A percentile compares a stretch with the other conserved stretches of the same genome.
Conservation (phyloP, 2,797 vertebrate species). For the Chromobotia macracanthus region DNA sequence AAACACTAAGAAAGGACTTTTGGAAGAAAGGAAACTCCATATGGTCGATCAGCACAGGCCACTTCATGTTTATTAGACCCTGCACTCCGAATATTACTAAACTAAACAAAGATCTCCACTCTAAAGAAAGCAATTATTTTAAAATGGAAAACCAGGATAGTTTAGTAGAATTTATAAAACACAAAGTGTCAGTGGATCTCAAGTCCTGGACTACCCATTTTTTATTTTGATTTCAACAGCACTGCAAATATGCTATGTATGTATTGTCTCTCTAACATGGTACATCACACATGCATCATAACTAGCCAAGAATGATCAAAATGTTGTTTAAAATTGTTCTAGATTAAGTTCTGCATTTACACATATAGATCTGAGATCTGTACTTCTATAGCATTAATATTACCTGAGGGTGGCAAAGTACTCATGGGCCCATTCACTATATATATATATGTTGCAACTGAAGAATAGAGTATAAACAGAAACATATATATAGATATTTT, state of each 20-base stretch:
- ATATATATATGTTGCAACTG: neutral
- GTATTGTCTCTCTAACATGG: too few relatives aligned
- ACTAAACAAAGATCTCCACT: neutral
- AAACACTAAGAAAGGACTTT: conserved; percentile 67
- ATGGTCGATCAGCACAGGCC: conserved; percentile 46
- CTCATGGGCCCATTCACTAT: neutral
- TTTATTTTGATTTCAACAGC: too few relatives aligned
- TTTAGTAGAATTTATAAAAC: neutral
- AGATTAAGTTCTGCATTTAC: neutral
- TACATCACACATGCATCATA: too few relatives aligned
- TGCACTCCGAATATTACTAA: conserved; percentile 41
- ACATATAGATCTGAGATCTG: too few relatives aligned
- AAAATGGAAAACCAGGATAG: neutral
- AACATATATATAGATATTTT: neutral
- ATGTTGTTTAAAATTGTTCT: too few relatives aligned
- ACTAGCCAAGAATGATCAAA: too few relatives aligned
- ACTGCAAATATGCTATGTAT: too few relatives aligned
- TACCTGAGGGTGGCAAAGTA: too few relatives aligned
- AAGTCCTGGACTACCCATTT: too few relatives aligned
- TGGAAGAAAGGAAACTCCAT: conserved; percentile 54
- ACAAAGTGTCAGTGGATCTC: neutral
- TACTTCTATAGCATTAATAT: too few relatives aligned
- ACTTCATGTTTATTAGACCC: conserved; percentile 25
- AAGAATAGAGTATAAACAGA: neutral
- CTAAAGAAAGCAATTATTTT: conserved; percentile 11